phyloP scores from a whole-genome alignment of 2,888 invertebrate species.

The Aproaerema taeniolella region DNA sequence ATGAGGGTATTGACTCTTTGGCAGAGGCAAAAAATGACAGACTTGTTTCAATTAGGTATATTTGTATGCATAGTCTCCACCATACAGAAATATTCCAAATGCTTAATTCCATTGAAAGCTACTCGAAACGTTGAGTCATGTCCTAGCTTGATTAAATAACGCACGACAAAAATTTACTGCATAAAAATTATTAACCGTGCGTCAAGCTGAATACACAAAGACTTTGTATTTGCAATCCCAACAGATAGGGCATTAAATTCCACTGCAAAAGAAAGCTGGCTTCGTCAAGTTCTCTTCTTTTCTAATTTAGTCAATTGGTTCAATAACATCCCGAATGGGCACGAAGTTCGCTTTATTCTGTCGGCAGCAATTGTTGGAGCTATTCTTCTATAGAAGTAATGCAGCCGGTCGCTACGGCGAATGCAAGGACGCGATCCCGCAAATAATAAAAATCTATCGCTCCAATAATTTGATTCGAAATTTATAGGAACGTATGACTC shows the following conservation, averaged over 20 bases:
- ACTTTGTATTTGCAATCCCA: conserved; percentile 19
- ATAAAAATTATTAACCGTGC: conserved; percentile 27
- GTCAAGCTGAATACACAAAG: conserved; percentile 37
- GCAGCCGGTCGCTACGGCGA: conserved; percentile 22
- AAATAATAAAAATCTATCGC: too few relatives aligned
- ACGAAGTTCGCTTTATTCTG: conserved; percentile 34
- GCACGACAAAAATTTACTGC: conserved; percentile 24
- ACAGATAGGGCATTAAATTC: conserved; percentile 13
- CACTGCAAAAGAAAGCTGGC: conserved; percentile 11
- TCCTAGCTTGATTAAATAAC: conserved; percentile 7
- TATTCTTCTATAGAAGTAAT: conserved; percentile 37
- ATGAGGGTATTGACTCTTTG: conserved; percentile 35
- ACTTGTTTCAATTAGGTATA: too few relatives aligned
- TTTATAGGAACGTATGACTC: too few relatives aligned
- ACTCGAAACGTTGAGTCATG: conserved; percentile 3
- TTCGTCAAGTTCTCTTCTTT: conserved; percentile 23
- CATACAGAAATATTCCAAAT: background rate
- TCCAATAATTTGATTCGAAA: too few relatives aligned
- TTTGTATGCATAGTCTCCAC: conserved; percentile 3
- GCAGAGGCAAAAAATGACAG: conserved; percentile 14
- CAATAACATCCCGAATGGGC: conserved; percentile 28
- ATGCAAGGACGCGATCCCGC: conserved; percentile 27
- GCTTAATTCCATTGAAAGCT: conserved; percentile 5
- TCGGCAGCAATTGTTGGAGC: conserved; percentile 34
- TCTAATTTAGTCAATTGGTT: conserved; percentile 33